Evolutionary conservation across 1,140 invertebrate species (phyloP), one percentile per base, ranked within the genome.

Genomic region (Probaryconus sp.): DNA sequence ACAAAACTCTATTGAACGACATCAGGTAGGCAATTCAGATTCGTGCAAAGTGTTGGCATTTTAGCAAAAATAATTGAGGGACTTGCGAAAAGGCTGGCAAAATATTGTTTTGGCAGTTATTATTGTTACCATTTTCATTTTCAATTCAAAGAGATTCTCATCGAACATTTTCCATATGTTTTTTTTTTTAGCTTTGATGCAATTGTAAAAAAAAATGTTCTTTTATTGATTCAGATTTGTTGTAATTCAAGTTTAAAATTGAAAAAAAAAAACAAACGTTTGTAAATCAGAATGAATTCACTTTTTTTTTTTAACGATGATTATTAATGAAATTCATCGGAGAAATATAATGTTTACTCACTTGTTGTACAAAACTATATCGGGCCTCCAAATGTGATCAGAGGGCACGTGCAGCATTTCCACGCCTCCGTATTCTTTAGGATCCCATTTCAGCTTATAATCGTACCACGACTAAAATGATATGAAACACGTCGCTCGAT

Each of bases 281-380:
- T 53, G n/a, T 53, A n/a, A n/a, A 7, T 24, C 40, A 10, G 10
- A 20, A 13, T 35, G 7, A 16, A 1, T 35, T 35, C 2, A 35
- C 11, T 35, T 13, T 13, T 37, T 17, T 37, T 37, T 40, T 40
- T 40, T 2, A 3, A 20, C 37, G 1, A 20, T 21, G 20, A 17
- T 13, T 16, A 24, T 11, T 24, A 35, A 28, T 20, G 20, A 28
- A n/a, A 48, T 35, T n/a, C n/a, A n/a, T n/a, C n/a, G n/a, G n/a
- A n/a, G n/a, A n/a, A n/a, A n/a, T n/a, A n/a, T n/a, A n/a, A n/a
- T n/a, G n/a, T n/a, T n/a, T 56, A 91, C 94, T 93, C 90, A 97
- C 96, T 98, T 97, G 90, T 97, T 97, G 85, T 97, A 98, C 35
- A 98, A 92, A 42, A 98, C 96, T 85, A 98, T 97, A 88, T 98